Evolutionary conservation across 2,113 vertebrate genomes (phyloP), one percentile per base, ranked within the genome.

Genomic region (Toxotes jaculatrix): DNA sequence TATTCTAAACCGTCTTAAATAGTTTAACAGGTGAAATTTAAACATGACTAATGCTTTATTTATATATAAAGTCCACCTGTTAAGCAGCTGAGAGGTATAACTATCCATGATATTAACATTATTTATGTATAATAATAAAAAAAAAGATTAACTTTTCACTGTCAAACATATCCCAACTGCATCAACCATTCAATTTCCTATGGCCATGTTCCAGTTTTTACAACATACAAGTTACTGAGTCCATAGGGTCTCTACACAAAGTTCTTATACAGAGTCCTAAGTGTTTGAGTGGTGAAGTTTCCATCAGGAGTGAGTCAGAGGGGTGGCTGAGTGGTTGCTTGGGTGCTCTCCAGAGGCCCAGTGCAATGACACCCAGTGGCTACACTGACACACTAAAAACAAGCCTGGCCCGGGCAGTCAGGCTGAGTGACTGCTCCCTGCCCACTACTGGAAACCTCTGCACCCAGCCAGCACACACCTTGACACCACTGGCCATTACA

Each of bases 291-390:
- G 86, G 90, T 87, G 91, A 92, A 94, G 88, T 93, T 94, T 94
- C 93, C 93, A 93, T 89, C 86, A 83, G 87, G 90, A 86, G 85
- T 93, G 93, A 93, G 88, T 94, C 91, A 92, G 89, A 92, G 88
- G 87, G 90, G 87, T 91, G 92, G 89, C 83, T 90, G 87, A 90
- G 88, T 89, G 87, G 90, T 82, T 92, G 88, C 88, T 90, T 92
- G 92, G 91, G 89, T 88, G 84, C 90, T 91, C 92, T 94, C 91
- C 89, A 93, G 91, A 91, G 89, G 80, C 89, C 89, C 68, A 81
- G 85, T 87, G 91, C 90, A 91, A 94, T 94, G 95, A 94, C 94
- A 95, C 93, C 94, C 92, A 94, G 93, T 95, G 94, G 94, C 88
- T 89, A 89, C 78, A 88, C 84, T 87, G 76, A 92, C 91, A 95